phyloP scores from a whole-genome alignment of 2,888 invertebrate genomes.

The Thera britannica region DNA sequence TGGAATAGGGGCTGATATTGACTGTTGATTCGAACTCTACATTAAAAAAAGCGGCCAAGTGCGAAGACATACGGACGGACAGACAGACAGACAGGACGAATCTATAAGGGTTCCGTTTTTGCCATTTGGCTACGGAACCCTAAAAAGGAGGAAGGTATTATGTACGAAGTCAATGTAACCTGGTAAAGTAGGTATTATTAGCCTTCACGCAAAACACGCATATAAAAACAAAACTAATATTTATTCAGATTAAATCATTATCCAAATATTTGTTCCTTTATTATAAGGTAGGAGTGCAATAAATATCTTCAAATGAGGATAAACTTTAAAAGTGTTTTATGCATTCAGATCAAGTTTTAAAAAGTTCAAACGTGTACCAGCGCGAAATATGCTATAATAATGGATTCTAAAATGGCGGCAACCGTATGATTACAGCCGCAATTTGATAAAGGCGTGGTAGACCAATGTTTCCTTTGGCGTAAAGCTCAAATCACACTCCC shows the following conservation, averaged over 20 bases:
- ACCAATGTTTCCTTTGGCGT: neutral
- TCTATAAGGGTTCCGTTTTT: too few species aligned
- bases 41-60: too few species aligned
- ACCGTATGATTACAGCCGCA: neutral
- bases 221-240: too few species aligned
- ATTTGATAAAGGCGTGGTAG: neutral
- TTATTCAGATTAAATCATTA: neutral
- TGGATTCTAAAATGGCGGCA: neutral
- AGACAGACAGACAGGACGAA: too few species aligned
- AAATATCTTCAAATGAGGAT: conserved; percentile 20
- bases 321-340: conserved; percentile 23
- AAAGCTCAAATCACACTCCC: neutral
- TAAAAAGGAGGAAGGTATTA: too few species aligned
- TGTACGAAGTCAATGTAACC: too few species aligned
- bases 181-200: neutral
- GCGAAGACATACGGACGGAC: too few species aligned
- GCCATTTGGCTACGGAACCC: too few species aligned
- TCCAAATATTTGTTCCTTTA: neutral
- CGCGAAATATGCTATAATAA: neutral
- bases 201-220: too few species aligned
- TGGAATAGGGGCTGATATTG: too few species aligned
- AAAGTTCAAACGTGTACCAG: conserved; percentile 21
- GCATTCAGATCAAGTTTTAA: conserved; percentile 30
- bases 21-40: too few species aligned
- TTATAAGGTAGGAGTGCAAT: conserved; percentile 8